Evolutionary conservation across 1,140 invertebrate species (phyloP), one percentile per base, ranked within the genome.

Genomic region (Nylanderia fulva): DNA sequence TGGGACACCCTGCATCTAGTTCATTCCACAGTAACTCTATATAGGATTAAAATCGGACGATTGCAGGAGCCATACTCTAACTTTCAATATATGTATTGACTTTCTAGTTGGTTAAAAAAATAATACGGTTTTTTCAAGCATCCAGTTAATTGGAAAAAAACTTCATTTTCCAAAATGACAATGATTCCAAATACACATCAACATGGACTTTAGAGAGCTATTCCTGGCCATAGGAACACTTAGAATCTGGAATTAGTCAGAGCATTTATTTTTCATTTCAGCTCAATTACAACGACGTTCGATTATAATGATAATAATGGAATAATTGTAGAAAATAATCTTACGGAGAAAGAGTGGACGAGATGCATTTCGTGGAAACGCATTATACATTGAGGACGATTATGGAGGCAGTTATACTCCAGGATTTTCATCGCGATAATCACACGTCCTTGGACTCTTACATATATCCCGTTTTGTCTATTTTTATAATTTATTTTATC

Each of bases 181-280:
- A n/a, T n/a, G n/a, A n/a, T n/a, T n/a, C n/a, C n/a, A n/a, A n/a
- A n/a, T n/a, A n/a, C n/a, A n/a, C n/a, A n/a, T n/a, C n/a, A n/a
- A n/a, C n/a, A n/a, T n/a, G n/a, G 3, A 33, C 5, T 33, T 79
- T 68, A 79, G 56, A 82, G 18, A 71, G 36, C 11, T 52, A 29
- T 71, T 36, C 36, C n/a, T 36, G n/a, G n/a, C 56, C 39, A 71
- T 29, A 33, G 61, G 13, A 27, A n/a, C 33, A 58, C 21, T 24
- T 36, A 54, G 68, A 63, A 84, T 84, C 72, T 64, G 29, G 42
- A 52, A 63, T 36, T n/a, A 71, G 66, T 21, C 54, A 36, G 45
- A 48, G 48, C 66, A 58, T 71, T 82, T 82, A 82, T 72, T 83
- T 90, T 84, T 85, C 89, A 91, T 91, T 88, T 71, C 66, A 82